Evolutionary conservation across 2,113 vertebrate species (phyloP).

Genomic region (Pachycephala philippinensis): DNA sequence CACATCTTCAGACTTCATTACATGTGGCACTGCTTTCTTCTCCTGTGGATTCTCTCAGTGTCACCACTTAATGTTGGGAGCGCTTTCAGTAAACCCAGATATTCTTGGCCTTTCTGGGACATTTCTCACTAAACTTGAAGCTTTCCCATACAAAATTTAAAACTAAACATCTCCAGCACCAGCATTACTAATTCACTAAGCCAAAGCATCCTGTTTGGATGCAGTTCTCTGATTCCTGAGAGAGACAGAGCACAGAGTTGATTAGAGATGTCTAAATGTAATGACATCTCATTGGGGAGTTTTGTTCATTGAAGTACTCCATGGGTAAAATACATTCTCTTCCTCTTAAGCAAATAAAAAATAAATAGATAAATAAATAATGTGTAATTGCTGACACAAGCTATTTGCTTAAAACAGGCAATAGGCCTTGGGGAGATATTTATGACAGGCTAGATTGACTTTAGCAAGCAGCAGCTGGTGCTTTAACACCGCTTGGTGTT

Average conservation of each 20-base stretch:
- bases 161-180: neutral
- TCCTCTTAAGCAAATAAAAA: neutral
- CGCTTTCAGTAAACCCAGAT: neutral
- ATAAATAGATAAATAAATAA: slow-evolving; percentile 29
- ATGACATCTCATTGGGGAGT: neutral
- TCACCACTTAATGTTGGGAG: neutral
- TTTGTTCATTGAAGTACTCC: neutral
- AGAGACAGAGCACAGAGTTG: neutral
- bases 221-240: neutral
- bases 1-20: neutral
- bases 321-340: neutral
- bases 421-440: slow-evolving; percentile 28
- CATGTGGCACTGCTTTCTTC: neutral
- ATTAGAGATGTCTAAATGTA: neutral
- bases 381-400: slow-evolving; percentile 37
- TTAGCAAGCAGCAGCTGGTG: slow-evolving; percentile 49
- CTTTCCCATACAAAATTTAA: neutral
- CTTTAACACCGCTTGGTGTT: neutral
- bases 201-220: neutral
- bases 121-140: neutral
- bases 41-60: neutral
- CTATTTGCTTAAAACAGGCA: slow-evolving; percentile 22
- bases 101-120: neutral
- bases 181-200: neutral
- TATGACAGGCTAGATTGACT: slow-evolving; percentile 30